Percentiles rank a stretch among this genome's conserved stretches.
Conservation (phyloP, 1,140 invertebrate species). For the Nilaparvata lugens region DNA sequence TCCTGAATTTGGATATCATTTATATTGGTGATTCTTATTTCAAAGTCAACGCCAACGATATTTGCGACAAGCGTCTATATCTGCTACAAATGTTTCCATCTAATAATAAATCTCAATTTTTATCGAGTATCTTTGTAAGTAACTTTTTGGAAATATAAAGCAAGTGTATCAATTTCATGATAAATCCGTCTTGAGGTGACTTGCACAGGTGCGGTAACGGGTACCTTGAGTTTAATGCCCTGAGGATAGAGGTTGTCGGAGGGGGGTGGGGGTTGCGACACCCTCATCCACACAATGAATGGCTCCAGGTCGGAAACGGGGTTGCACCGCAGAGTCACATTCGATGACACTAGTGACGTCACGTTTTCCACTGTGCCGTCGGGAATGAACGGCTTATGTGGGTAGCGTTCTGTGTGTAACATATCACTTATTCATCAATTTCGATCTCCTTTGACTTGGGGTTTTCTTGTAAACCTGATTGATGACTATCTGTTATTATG, state of each 20-base stretch:
- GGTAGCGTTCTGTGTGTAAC: conserved; percentile 52
- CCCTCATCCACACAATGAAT: conserved; percentile 60
- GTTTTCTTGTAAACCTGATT: too few species aligned
- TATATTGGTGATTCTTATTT: too few species aligned
- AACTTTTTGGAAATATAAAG: too few species aligned
- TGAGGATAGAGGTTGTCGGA: conserved; percentile 42
- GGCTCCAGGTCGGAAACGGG: conserved; percentile 65
- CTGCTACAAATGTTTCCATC: too few species aligned
- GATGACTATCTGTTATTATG: too few species aligned
- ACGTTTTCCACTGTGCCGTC: conserved; percentile 67
- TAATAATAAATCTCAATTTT: too few species aligned
- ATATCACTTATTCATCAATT: too few species aligned
- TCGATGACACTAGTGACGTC: conserved; percentile 59
- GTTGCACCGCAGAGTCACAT: conserved; percentile 61
- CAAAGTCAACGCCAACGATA: too few species aligned
- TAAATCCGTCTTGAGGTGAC: background rate
- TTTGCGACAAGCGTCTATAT: too few species aligned
- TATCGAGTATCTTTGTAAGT: too few species aligned
- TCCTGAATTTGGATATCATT: too few species aligned
- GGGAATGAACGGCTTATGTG: conserved; percentile 67
- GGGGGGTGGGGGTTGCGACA: conserved; percentile 36
- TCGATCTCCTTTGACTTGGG: too few species aligned
- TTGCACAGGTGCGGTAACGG: background rate
- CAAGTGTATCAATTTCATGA: background rate
- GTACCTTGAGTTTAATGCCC: conserved; percentile 46